Conservation (phyloP, 2,888 invertebrate species). For the Conchocele bisecta region DNA sequence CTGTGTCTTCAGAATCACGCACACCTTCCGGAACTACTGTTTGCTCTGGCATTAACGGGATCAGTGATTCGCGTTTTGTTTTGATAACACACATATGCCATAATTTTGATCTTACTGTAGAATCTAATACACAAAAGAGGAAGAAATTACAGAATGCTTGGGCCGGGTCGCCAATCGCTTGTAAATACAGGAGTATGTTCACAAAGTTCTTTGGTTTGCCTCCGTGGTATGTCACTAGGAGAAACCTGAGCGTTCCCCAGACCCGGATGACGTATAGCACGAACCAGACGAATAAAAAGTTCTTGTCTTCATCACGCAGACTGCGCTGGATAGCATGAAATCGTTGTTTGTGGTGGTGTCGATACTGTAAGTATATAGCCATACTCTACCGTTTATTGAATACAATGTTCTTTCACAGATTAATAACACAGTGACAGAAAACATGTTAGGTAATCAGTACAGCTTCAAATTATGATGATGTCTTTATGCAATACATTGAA, state of each 20-base stretch:
- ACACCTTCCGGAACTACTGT: too few species aligned
- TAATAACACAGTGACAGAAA: too few species aligned
- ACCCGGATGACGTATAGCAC: constrained; percentile 44
- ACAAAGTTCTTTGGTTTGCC: too few species aligned
- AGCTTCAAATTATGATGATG: too few species aligned
- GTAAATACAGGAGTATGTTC: constrained; percentile 35
- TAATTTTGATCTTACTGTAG: constrained; percentile 20
- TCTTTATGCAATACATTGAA: too few species aligned
- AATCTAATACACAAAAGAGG: constrained; percentile 55
- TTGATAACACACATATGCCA: too few species aligned
- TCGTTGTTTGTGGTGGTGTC: neutral
- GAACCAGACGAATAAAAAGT: constrained; percentile 51
- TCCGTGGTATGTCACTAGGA: neutral
- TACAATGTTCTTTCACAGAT: too few species aligned
- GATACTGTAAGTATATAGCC: constrained; percentile 30
- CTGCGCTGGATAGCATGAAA: constrained; percentile 19
- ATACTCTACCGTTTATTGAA: too few species aligned
- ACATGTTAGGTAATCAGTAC: too few species aligned
- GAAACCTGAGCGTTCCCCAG: constrained; percentile 54
- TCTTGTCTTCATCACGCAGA: constrained; percentile 48
- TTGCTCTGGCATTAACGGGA: too few species aligned
- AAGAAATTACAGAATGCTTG: constrained; percentile 54
- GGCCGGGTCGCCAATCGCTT: constrained; percentile 51
- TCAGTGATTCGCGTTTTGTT: too few species aligned
- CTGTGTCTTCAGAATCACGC: too few species aligned